These are phyloP conservation scores for Dyspetes luteomarginatus DNA, from an alignment of 2,888 invertebrate genomes.

Conservation along the genomic window DNA sequence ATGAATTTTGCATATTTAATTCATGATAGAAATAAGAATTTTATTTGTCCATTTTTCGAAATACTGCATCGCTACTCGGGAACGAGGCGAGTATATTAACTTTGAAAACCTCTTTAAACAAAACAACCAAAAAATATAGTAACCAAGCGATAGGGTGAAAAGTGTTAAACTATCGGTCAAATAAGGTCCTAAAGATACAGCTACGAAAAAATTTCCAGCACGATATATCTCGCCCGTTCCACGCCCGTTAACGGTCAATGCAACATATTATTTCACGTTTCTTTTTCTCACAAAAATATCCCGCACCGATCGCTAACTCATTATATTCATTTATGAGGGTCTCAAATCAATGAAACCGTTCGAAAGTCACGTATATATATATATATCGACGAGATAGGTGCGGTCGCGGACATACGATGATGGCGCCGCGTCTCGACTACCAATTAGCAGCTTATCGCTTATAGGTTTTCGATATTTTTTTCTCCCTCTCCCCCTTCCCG, in stretches of 20 bases:
- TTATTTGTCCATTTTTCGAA: too few relatives aligned
- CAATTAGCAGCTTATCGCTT: constrained; percentile 82
- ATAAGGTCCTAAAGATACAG: constrained; percentile 14
- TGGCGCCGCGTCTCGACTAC: constrained; percentile 79
- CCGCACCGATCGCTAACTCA: constrained; percentile 57
- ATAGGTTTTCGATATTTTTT: constrained; percentile 78
- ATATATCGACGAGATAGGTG: constrained; percentile 55
- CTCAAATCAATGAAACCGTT: constrained; percentile 60
- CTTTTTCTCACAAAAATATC: constrained; percentile 59
- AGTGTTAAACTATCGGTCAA: constrained; percentile 34
- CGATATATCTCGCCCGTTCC: background rate
- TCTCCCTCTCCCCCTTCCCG: constrained; percentile 8
- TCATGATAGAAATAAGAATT: too few relatives aligned
- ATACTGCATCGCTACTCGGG: too few relatives aligned
- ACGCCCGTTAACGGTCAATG: constrained; percentile 51
- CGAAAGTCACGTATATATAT: constrained; percentile 55
- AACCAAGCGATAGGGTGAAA: constrained; percentile 7
- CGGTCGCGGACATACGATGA: constrained; percentile 21
- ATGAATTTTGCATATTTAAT: too few relatives aligned
- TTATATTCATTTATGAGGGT: constrained; percentile 67
- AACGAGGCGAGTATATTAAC: too few relatives aligned
- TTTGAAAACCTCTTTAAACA: background rate
- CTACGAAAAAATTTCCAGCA: background rate
- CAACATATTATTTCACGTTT: constrained; percentile 38
- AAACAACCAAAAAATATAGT: constrained; percentile 1